These are phyloP conservation scores for Lepisosteus oculatus DNA, from an alignment of 2,113 vertebrate species.

Conservation along the genomic window DNA sequence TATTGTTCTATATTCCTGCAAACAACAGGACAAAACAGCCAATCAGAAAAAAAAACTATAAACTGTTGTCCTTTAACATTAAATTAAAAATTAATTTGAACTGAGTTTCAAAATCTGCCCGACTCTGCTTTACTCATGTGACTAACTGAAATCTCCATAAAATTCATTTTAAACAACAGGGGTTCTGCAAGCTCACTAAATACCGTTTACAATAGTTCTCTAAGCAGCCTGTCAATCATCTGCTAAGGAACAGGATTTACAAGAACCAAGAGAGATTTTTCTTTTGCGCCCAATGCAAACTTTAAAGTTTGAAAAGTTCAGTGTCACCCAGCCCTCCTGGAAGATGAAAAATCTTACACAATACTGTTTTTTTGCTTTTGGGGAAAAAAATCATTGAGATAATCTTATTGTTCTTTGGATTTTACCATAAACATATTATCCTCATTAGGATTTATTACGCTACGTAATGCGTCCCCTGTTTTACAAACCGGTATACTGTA, in stretches of 20 bases:
- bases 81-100: conserved; percentile 67
- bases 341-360: too few species aligned
- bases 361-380: not conserved
- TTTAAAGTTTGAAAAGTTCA: too few species aligned
- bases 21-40: conserved; percentile 31
- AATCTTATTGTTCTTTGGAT: too few species aligned
- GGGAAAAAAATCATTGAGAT: too few species aligned
- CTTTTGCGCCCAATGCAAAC: too few species aligned
- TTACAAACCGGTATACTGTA: too few species aligned
- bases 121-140: conserved; percentile 63
- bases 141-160: conserved; percentile 67
- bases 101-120: conserved; percentile 53
- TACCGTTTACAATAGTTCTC: conserved; percentile 65
- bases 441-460: too few species aligned
- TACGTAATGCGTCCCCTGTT: too few species aligned
- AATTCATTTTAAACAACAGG: conserved; percentile 67
- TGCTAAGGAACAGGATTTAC: conserved; percentile 35
- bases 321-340: too few species aligned
- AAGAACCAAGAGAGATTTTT: too few species aligned
- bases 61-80: conserved; percentile 58
- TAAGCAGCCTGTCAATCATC: conserved; percentile 73
- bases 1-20: conserved; percentile 25
- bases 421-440: too few species aligned
- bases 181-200: conserved; percentile 70
- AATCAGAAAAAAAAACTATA: conserved; percentile 43